A percentile compares a stretch with the other conserved stretches of the same genome.
Evolutionary conservation across 2,888 invertebrate species (phyloP).

Genomic region (Drosophila cognata): DNA sequence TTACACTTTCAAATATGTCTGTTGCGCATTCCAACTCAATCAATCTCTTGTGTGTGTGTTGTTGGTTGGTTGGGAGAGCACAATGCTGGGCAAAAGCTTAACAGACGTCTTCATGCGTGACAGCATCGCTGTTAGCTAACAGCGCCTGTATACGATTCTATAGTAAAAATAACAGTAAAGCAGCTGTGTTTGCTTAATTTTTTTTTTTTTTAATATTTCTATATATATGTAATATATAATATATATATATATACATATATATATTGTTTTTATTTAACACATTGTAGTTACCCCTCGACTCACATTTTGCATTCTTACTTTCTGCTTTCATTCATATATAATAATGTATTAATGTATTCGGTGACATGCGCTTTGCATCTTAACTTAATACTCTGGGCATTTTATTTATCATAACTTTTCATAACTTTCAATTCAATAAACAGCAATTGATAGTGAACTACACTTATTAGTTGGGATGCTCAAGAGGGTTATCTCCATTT

Average conservation of each 20-base stretch:
- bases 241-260: conserved; percentile 31
- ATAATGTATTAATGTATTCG: conserved; percentile 25
- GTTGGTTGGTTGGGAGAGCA: neutral
- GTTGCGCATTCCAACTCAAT: neutral
- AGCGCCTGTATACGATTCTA: neutral
- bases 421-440: conserved; percentile 49
- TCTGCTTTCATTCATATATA: conserved; percentile 28
- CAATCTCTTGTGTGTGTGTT: neutral
- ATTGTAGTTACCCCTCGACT: conserved; percentile 54
- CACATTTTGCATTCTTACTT: conserved; percentile 35
- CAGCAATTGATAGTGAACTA: conserved; percentile 46
- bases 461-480: conserved; percentile 43
- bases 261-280: conserved; percentile 54
- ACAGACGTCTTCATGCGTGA: neutral
- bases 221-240: conserved; percentile 14
- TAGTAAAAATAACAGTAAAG: conserved; percentile 18
- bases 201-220: conserved; percentile 25
- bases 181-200: neutral
- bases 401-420: conserved; percentile 20
- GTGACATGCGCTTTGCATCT: conserved; percentile 29
- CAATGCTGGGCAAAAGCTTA: neutral
- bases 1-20: neutral
- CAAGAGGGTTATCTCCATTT: conserved; percentile 14
- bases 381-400: conserved; percentile 34
- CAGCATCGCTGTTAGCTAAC: conserved; percentile 17